Percentiles rank a stretch among this genome's conserved stretches.
Evolutionary conservation across 2,113 vertebrate genomes (phyloP).

Genomic region (Ceyx cyanopectus): DNA sequence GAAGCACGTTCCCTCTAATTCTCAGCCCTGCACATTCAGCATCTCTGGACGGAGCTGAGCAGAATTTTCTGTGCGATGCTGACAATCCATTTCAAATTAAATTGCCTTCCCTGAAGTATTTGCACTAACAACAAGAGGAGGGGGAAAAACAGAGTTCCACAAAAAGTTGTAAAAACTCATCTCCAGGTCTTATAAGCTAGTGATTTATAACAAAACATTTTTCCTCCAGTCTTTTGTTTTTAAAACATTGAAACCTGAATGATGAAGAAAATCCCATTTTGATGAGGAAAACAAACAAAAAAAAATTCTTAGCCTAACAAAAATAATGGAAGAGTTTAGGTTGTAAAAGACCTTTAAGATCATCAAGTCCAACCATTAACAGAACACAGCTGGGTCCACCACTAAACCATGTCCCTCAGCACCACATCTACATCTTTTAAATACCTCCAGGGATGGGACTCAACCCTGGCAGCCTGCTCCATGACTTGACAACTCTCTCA

Average conservation of each 20-base stretch:
- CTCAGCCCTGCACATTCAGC: background rate
- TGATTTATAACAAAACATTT: background rate
- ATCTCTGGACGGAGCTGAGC: background rate
- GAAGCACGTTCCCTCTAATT: background rate
- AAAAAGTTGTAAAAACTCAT: background rate
- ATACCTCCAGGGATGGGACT: background rate
- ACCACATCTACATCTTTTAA: background rate
- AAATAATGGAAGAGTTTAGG: background rate
- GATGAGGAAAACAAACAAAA: accelerated
- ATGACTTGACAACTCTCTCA: background rate
- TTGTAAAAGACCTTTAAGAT: background rate
- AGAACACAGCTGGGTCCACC: background rate
- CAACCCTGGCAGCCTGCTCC: background rate
- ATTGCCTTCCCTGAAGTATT: background rate
- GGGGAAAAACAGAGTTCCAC: background rate
- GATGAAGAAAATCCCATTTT: background rate
- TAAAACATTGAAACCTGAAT: background rate
- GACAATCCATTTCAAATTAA: background rate
- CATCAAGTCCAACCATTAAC: background rate
- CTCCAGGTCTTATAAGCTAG: background rate
- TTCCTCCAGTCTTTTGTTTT: background rate
- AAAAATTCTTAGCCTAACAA: background rate
- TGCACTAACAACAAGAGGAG: background rate
- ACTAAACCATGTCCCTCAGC: background rate
- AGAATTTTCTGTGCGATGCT: background rate